Evolutionary conservation across 2,888 invertebrate genomes (phyloP).

Genomic region (Acanthosepion lycidas): DNA sequence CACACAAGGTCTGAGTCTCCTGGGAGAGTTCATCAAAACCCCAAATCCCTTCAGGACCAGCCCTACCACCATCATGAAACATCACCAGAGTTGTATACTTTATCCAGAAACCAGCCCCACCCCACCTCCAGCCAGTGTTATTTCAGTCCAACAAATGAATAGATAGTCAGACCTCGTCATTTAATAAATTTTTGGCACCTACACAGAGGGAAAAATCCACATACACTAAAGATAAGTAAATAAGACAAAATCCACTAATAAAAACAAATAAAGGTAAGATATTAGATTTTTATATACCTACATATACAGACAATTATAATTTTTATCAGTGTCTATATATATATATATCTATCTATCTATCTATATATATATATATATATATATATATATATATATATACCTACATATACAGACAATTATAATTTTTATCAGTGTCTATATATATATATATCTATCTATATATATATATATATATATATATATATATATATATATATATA

Average conservation of each 20-base stretch:
- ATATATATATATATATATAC: too few species aligned
- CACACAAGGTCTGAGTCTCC: neutral
- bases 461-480: too few species aligned
- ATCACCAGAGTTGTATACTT: neutral
- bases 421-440: too few species aligned
- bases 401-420: too few species aligned
- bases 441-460: too few species aligned
- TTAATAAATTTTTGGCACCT: neutral
- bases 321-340: too few species aligned
- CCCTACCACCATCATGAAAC: neutral
- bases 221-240: neutral
- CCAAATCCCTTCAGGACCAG: neutral
- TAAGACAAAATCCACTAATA: neutral
- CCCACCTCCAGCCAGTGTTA: neutral
- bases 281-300: neutral
- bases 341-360: too few species aligned
- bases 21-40: neutral
- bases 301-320: neutral
- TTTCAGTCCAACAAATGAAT: neutral
- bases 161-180: neutral
- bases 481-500: too few species aligned
- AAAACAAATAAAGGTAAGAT: neutral
- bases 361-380: too few species aligned
- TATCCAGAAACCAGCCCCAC: neutral
- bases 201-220: neutral